A percentile compares a stretch with the other conserved stretches of the same genome.
Evolutionary conservation across 2,888 invertebrate genomes (phyloP).

Genomic region (Acanthococcus lagerstroemiae): DNA sequence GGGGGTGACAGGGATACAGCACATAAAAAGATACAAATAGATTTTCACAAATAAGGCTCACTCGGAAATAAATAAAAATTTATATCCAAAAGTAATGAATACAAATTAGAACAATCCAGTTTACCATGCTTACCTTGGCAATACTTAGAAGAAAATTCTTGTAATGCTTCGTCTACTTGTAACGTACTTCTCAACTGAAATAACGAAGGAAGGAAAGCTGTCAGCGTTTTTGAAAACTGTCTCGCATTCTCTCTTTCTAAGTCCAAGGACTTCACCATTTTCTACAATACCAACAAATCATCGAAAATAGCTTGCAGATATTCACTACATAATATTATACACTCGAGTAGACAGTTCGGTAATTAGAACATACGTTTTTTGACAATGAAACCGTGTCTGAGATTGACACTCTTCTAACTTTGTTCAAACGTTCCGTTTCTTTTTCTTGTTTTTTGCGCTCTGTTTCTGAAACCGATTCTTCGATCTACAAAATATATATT

Average conservation of each 20-base stretch:
- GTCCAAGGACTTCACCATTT: constrained; percentile 43
- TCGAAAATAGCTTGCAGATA: too few relatives aligned
- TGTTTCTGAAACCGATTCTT: constrained; percentile 15
- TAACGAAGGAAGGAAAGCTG: constrained; percentile 59
- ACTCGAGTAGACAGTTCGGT: constrained; percentile 32
- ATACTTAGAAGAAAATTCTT: constrained; percentile 82
- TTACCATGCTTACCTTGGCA: constrained; percentile 84
- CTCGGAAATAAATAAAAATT: background rate
- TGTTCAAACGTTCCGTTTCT: constrained; percentile 46
- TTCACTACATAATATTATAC: background rate
- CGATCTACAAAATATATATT: constrained; percentile 2
- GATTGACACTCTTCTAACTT: constrained; percentile 36
- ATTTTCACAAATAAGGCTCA: too few relatives aligned
- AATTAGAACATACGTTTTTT: background rate
- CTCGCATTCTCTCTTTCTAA: constrained; percentile 77
- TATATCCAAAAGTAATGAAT: background rate
- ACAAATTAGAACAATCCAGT: background rate
- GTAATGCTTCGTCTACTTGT: constrained; percentile 76
- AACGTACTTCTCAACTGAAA: constrained; percentile 66
- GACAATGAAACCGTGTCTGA: background rate
- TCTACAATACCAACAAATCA: background rate
- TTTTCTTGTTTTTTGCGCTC: constrained; percentile 41
- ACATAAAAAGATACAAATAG: too few relatives aligned
- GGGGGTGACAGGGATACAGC: too few relatives aligned
- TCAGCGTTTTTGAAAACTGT: constrained; percentile 63